A percentile compares a stretch with the other conserved stretches of the same genome.
These are phyloP conservation scores for Diphyllodes magnificus DNA, from an alignment of 2,113 vertebrate species.

Conservation along the genomic window DNA sequence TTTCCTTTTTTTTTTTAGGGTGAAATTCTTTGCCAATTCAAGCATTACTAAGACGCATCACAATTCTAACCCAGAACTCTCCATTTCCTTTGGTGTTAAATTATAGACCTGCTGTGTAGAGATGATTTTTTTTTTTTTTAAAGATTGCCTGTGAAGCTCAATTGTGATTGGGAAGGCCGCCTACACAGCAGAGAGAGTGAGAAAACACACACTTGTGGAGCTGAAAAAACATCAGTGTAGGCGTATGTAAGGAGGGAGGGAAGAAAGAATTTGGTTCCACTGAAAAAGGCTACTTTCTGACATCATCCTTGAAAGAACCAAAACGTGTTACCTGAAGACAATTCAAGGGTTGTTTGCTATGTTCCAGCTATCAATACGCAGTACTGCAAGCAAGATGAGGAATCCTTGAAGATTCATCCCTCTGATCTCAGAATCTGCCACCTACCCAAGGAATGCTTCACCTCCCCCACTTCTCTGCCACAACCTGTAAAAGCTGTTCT, in stretches of 20 bases:
- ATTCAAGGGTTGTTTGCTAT: background rate
- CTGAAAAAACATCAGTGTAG: constrained; percentile 50
- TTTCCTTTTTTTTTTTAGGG: background rate
- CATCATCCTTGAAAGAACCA: background rate
- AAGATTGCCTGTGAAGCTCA: constrained; percentile 66
- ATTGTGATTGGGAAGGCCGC: constrained; percentile 60
- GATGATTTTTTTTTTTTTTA: background rate
- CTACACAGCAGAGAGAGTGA: constrained; percentile 64
- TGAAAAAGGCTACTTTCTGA: constrained; percentile 27
- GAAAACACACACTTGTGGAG: constrained; percentile 50
- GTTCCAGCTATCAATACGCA: background rate
- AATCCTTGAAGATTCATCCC: background rate
- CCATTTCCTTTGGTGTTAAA: constrained; percentile 51
- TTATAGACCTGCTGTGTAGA: constrained; percentile 58
- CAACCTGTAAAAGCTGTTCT: background rate
- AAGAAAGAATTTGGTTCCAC: background rate
- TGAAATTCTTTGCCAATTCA: background rate
- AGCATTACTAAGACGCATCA: background rate
- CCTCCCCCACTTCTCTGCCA: background rate
- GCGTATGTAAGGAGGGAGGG: background rate
- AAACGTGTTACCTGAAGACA: background rate
- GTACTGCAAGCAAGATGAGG: background rate
- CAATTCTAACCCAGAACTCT: constrained; percentile 52
- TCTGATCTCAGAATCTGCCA: background rate
- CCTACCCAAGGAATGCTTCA: background rate